These are phyloP conservation scores for Setophaga coronata DNA, from an alignment of 2,113 vertebrate genomes.

Conservation along the genomic window DNA sequence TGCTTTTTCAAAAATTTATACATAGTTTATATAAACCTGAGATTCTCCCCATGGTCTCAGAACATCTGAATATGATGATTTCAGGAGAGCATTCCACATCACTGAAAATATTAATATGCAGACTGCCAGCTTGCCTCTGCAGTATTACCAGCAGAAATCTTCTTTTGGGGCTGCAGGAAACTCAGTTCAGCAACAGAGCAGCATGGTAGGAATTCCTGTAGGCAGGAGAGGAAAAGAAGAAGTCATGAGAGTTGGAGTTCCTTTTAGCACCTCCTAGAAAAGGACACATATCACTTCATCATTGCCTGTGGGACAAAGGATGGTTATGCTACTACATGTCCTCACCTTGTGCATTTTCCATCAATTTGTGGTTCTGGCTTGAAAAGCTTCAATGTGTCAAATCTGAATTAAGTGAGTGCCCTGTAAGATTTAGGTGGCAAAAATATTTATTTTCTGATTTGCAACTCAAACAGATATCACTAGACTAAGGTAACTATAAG, in stretches of 20 bases:
- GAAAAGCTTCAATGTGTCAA: not conserved
- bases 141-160: not conserved
- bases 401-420: not conserved
- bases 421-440: not conserved
- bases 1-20: not conserved
- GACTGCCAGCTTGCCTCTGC: not conserved
- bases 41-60: not conserved
- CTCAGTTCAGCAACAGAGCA: not conserved
- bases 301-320: not conserved
- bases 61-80: not conserved
- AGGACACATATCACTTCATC: accelerated
- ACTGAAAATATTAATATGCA: not conserved
- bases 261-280: not conserved
- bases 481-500: not conserved
- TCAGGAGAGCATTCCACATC: not conserved
- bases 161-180: not conserved
- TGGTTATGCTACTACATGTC: accelerated
- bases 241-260: not conserved
- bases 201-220: not conserved
- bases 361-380: not conserved
- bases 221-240: not conserved
- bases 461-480: not conserved
- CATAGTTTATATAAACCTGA: not conserved
- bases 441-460: not conserved
- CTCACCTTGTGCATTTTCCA: not conserved